Evolutionary conservation across 2,888 invertebrate species (phyloP).

Genomic region (Pandemis corylana): DNA sequence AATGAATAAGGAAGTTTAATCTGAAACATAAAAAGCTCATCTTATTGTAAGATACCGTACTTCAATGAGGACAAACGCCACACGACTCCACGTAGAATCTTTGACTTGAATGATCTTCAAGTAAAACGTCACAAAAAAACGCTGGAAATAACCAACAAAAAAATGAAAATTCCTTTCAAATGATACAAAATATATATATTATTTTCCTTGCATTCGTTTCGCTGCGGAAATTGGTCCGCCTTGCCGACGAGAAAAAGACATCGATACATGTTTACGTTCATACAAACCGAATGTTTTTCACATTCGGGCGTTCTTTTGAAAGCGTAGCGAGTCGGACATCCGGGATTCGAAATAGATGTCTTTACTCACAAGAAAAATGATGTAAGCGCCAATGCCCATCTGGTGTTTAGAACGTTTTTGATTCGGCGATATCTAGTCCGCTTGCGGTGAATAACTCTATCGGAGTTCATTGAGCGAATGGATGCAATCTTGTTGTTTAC

Average conservation of each 20-base stretch:
- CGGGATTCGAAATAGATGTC: constrained; percentile 62
- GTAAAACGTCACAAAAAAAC: not conserved
- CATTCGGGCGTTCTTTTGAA: constrained; percentile 40
- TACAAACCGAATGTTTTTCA: constrained; percentile 38
- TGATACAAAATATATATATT: not conserved
- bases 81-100: not conserved
- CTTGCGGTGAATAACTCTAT: constrained; percentile 42
- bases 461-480: constrained; percentile 39
- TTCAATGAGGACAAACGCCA: too few species aligned
- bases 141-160: not conserved
- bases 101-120: not conserved
- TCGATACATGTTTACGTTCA: constrained; percentile 38
- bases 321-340: constrained; percentile 60
- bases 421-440: constrained; percentile 1
- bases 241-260: constrained; percentile 29
- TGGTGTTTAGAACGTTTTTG: constrained; percentile 17
- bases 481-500: constrained; percentile 41
- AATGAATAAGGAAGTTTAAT: too few species aligned
- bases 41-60: not conserved
- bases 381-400: not conserved
- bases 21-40: too few species aligned
- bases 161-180: not conserved
- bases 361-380: constrained; percentile 45
- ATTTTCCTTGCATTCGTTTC: constrained; percentile 26
- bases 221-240: constrained; percentile 38